Evolutionary conservation across 2,888 invertebrate species (phyloP).

Genomic region (Nomada ruficornis): DNA sequence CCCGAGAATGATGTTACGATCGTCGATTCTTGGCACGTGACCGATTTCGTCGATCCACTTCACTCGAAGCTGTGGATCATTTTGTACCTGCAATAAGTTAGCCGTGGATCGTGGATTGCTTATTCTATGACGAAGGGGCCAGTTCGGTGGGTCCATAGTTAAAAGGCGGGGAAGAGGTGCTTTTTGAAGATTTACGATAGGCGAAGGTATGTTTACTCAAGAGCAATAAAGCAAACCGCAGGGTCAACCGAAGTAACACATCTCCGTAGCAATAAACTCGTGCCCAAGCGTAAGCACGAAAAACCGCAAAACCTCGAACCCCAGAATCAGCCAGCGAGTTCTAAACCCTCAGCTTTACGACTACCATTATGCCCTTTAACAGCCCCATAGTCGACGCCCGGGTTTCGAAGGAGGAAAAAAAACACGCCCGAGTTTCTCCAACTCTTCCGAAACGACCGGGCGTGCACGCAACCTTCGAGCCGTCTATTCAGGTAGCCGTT

Average conservation of each 20-base stretch:
- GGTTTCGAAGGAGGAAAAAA: not conserved
- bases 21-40: not conserved
- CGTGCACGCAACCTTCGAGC: not conserved
- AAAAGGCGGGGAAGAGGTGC: not conserved
- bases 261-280: not conserved
- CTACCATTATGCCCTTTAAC: not conserved
- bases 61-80: not conserved
- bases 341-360: slow-evolving; percentile 9
- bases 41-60: not conserved
- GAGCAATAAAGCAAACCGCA: not conserved
- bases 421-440: not conserved
- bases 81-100: no score
- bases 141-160: not conserved
- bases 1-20: not conserved
- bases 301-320: not conserved
- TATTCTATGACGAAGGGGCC: not conserved
- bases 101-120: no score
- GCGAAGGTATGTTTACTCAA: not conserved
- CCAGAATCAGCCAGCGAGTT: not conserved
- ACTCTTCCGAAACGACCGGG: no score
- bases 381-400: not conserved
- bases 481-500: slow-evolving; percentile 12
- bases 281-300: not conserved
- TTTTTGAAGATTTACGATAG: no score
- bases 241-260: not conserved